Percentiles rank a stretch among this genome's conserved stretches.
Evolutionary conservation across 2,888 invertebrate species (phyloP).

Genomic region (Drosophila neotestacea): DNA sequence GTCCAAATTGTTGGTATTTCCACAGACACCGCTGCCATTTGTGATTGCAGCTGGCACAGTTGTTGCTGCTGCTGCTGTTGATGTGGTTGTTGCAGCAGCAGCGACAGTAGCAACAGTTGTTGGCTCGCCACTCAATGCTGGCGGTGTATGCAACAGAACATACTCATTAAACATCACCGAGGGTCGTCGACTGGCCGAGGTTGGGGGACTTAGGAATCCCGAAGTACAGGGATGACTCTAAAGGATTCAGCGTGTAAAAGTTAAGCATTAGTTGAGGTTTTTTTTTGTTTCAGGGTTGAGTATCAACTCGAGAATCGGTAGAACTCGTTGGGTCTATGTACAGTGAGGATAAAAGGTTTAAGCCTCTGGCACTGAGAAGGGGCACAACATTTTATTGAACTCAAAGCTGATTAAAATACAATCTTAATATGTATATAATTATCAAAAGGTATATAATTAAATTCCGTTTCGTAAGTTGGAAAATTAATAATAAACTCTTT

Average conservation of each 20-base stretch:
- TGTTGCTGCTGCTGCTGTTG: slow-evolving; percentile 33
- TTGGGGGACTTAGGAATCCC: slow-evolving; percentile 90
- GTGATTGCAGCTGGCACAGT: slow-evolving; percentile 17
- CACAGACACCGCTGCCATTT: slow-evolving; percentile 2
- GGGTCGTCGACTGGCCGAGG: slow-evolving; percentile 89
- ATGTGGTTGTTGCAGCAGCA: slow-evolving; percentile 25
- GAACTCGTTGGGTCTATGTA: slow-evolving; percentile 3
- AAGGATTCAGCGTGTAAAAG: not conserved
- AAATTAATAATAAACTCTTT: too few species aligned
- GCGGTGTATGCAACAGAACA: slow-evolving; percentile 90
- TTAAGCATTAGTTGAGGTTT: slow-evolving; percentile 27
- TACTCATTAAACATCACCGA: slow-evolving; percentile 96
- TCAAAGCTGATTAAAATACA: not conserved
- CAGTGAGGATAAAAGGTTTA: not conserved
- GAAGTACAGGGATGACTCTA: slow-evolving; percentile 88
- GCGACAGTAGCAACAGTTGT: slow-evolving; percentile 31
- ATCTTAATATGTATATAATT: not conserved
- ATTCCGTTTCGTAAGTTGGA: too few species aligned
- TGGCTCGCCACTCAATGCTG: slow-evolving; percentile 81
- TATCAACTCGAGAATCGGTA: not conserved
- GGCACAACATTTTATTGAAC: not conserved
- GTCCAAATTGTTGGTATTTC: slow-evolving; percentile 51
- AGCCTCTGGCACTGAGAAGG: not conserved
- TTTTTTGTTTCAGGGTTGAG: not conserved
- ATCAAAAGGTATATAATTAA: too few species aligned